Evolutionary conservation across 2,797 vertebrate species (phyloP), one percentile per base, ranked within the genome.

Genomic region (Spea hammondii): DNA sequence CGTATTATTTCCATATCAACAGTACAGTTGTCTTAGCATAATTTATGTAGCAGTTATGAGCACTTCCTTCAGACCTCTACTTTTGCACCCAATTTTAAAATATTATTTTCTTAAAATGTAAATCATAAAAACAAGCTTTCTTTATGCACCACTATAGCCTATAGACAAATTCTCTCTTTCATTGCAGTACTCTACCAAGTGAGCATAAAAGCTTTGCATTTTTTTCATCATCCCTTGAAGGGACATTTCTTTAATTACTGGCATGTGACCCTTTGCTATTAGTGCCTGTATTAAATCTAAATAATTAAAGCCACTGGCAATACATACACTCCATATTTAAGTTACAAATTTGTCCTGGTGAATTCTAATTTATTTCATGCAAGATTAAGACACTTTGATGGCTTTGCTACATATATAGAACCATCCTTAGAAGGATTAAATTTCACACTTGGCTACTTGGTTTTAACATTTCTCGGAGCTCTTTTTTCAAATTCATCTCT

Each of bases 271-370:
- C 54, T 74, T 44, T 59, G 10, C 74, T 60, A 47, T 62, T 74
- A 73, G 59, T 60, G 11, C 65, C 17, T 13, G 46, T 17, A 69
- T 74, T 73, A 62, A 73, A 79, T 78, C 76, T 65, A 72, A 55
- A 72, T 64, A 72, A 65, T 72, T 47, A 55, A 32, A 13, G 44
- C 76, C 60, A 57, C 10, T 5, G 12, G 44, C 50, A 72, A 32
- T 65, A 78, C 44, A 57, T 66, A 72, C 66, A 50, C 45, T 67
- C 14, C 44, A 60, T 72, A 12, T 48, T 57, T 44, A 17, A 32
- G 54, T 72, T 62, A 71, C 48, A 53, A 54, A 48, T 64, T 8
- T 32, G 44, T 48, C 50, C 69, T 51, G 17, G 11, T 67, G 45
- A 48, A 66, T 55, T 67, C 10, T 49, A 11, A 0, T 46, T 72